Base-by-base conservation (phyloP, 2,113 vertebrate species). In the Lipophrys pholis region DNA sequence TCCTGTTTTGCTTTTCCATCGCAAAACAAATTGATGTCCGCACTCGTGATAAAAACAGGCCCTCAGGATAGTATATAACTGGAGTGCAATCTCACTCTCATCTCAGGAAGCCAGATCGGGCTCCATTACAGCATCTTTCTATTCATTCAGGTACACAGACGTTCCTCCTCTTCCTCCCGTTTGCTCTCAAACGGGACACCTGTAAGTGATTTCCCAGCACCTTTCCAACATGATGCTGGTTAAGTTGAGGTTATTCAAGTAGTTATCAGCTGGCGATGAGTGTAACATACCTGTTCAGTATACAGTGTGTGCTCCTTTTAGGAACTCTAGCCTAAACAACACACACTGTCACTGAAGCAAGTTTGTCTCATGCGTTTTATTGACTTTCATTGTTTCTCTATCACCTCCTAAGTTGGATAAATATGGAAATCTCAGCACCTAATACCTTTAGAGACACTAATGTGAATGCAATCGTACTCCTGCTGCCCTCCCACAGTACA, bases 21-120 rank as follows among this genome's bases (percentile, higher is more conserved):
- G 63, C 73, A 76, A 88, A 90, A 88, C 66, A 88, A 91, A 93
- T 83, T 88, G 85, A 89, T 91, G 90, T 86, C 81, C 69, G 65
- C 55, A 73, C 73, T 86, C 64, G 78, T 85, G 74, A 87, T 91
- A 76, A 90, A 90, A 91, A 83, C 53, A 75, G 75, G 76, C 56
- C 76, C 73, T 30, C 11, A 59, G 82, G 85, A 85, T 73, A 75
- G 71, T 74, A 85, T 81, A 84, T 90, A 88, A 78, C 75, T 70
- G 30, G 51, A 55, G 73, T 62, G 51, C 75, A 86, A 78, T 83
- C 78, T 86, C 69, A 40, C 82, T 57, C n/a, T 69, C 11, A 21
- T 82, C 79, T 84, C 86, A 68, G 55, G 6, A 67, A 78, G 69
- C 83, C 10, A 55, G 53, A 54, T 68, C 69, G 64, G 58, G 65